Base-by-base conservation (phyloP, 2,888 invertebrate genomes). In the Synergus umbraculus region DNA sequence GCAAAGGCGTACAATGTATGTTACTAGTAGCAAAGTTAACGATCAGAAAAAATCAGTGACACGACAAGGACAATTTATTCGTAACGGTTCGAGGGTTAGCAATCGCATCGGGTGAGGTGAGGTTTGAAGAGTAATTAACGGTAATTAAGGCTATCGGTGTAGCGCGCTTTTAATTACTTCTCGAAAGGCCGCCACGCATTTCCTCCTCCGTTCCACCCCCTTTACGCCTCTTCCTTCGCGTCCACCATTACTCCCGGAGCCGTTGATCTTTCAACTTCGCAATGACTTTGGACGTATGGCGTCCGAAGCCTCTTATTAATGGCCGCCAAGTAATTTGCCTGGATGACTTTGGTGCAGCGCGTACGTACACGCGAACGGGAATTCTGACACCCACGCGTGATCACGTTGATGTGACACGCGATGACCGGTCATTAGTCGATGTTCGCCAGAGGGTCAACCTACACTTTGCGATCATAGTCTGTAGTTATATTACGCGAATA, bases 401-500 rank as follows among this genome's bases (percentile, higher is more conserved):
- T 54, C 76, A 76, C 73, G 64, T 60, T 79, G 84, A 84, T 85
- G 86, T 84, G 87, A 88, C 87, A 86, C 86, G 85, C 85, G 87
- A 87, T 86, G 86, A 86, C 86, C 86, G 86, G 84, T 88, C 87
- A 88, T 89, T 89, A 88, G 85, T 86, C 81, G 81, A 85, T 82
- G 86, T 82, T 82, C 81, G 77, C 78, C 73, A 73, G n/a, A 73
- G 73, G 73, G 49, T 54, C 54, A 54, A 73, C 54, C 73, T 73
- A 54, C 49, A 69, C 69, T 69, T 69, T 46, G 67, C 46, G 29
- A 46, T 73, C 49, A 18, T 73, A 60, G 60, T 22, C 18, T 60
- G 60, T 22, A 22, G 22, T 60, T n/a, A n/a, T 8, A n/a, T 54
- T 60, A 60, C 60, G 13, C n/a, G 4, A 54, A 54, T 37, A 29